Base-by-base conservation (phyloP, 2,888 invertebrate species). In the Oscheius sp. region DNA sequence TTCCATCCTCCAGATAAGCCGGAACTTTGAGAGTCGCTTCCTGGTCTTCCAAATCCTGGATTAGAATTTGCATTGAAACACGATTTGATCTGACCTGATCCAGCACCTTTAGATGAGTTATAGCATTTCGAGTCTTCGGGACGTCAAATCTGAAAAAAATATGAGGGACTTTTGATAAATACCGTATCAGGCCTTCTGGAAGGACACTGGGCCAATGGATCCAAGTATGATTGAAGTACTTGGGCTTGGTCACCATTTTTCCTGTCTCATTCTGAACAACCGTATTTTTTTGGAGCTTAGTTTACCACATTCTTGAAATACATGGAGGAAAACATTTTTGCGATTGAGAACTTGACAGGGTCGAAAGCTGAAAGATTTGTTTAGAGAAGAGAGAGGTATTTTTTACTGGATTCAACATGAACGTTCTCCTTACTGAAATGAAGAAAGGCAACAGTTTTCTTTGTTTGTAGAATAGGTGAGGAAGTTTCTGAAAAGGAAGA, bases 221-320 rank as follows among this genome's bases (percentile, higher is more conserved):
- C 82, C 82, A 82, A 1, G 82, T 82, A 50, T 75, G 77, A 63
- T 82, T 82, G 59, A 82, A 48, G 47, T 66, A 65, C 7, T 57
- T 50, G 0, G 82, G 82, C 53, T 75, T 60, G 10, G 80, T 76
- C 2, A 82, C 80, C 62, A 80, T 76, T 74, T 82, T 82, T 33
- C 82, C 82, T 2, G 82, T 82, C 60, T 81, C 81, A 37, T 71
- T 66, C 78, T 79, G 29, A 51, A 65, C 21, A 10, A 29, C n/a
- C 1, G 7, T 62, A 21, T 7, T 13, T 13, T 42, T 57, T 29
- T 21, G 2, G n/a, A 35, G 9, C 5, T 29, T 29, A 10, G 11
- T 35, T 42, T n/a, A 65, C 65, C 50, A 53, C 32, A 33, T 53
- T 53, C 2, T 33, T 68, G 55, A 68, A 68, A 33, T 55, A 55